Conservation (phyloP, 2,113 vertebrate species). For the Polyodon spathula region DNA sequence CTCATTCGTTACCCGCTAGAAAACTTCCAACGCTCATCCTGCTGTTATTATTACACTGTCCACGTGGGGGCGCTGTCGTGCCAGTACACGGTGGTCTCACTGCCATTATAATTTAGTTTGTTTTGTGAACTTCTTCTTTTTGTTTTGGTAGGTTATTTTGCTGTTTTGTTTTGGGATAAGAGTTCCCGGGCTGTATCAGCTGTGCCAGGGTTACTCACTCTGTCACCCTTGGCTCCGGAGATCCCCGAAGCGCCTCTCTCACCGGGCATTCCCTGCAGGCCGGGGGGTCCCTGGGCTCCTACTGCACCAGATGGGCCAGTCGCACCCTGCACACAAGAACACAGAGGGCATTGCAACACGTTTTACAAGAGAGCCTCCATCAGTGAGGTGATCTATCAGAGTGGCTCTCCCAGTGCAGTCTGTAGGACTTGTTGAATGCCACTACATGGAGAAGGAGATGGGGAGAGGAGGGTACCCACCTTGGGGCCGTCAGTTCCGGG, state of each 20-base stretch:
- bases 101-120: not conserved
- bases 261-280: slow-evolving; percentile 91
- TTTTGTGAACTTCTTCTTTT: not conserved
- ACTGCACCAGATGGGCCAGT: slow-evolving; percentile 63
- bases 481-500: slow-evolving; percentile 91
- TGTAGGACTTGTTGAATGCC: not conserved
- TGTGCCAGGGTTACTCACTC: slow-evolving; percentile 59
- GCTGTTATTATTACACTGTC: too few species aligned
- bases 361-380: not conserved
- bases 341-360: slow-evolving; percentile 11
- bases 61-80: too few species aligned
- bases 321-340: slow-evolving; percentile 56
- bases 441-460: too few species aligned
- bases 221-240: slow-evolving; percentile 83
- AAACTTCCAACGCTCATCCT: too few species aligned
- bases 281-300: slow-evolving; percentile 85
- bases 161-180: too few species aligned
- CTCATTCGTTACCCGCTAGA: too few species aligned
- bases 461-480: too few species aligned
- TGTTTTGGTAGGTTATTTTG: too few species aligned
- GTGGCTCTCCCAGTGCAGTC: not conserved
- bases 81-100: not conserved
- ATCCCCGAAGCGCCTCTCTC: slow-evolving; percentile 84
- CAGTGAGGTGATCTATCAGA: not conserved
- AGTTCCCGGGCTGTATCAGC: too few species aligned